Evolutionary conservation across 92 coral and sea anemone species (phyloP), one percentile per base, ranked within the genome.

Genomic region (Metridium senile): DNA sequence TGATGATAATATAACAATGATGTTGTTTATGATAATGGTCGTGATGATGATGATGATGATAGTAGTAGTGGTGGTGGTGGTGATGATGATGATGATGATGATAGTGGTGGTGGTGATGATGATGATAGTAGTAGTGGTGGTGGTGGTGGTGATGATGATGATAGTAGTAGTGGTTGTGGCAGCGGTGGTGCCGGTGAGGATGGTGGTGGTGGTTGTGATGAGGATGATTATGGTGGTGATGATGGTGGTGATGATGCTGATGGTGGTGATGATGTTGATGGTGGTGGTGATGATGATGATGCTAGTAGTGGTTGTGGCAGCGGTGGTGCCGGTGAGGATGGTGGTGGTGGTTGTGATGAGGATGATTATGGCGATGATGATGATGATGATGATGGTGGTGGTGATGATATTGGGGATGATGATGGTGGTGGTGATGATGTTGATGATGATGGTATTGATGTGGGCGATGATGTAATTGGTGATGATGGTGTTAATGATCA

Each of bases 241-340:
- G 16, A 2, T 25, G 65, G 9, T 59, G 65, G 22, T 59, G 16
- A 62, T 6, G 53, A 22, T 32, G 27, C 0, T 33, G 70, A 35
- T 45, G 25, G n/a, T 33, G n/a, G 34, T 8, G 47, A 17, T 51
- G 32, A 33, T 75, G 30, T 89, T 95, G 16, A 95, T 95, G 99
- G 96, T 97, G 0, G 92, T 87, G 99, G 99, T 16, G 17, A 16
- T 54, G 23, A 20, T 54, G 23, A 54, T 54, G 61, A 54, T 54
- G 23, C 4, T 54, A 19, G 17, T 54, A 19, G 62, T 1, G 64
- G 22, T 22, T 17, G 1, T 51, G 49, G 4, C 4, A 30, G 22
- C 1, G 13, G 7, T 33, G 29, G 52, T 22, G 47, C 22, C 26
- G 56, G n/a, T 75, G 72, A 35, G 13, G 47, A 11, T 59, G 29